Base-by-base conservation (phyloP, 92 coral and sea anemone genomes). In the Parazoanthus darwini region DNA sequence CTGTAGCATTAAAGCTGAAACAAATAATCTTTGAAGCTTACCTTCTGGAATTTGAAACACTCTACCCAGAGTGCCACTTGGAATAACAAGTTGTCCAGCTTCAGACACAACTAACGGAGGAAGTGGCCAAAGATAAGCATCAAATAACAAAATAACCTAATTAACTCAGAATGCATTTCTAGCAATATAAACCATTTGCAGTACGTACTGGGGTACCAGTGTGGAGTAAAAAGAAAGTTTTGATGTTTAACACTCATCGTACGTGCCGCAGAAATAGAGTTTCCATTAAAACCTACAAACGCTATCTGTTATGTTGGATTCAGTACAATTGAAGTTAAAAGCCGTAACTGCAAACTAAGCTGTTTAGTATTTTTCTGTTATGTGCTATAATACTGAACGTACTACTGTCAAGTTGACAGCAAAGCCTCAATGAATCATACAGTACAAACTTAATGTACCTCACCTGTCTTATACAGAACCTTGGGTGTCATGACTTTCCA, bases 401-500 rank as follows among this genome's bases (percentile, higher is more conserved):
- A 29, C 33, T 43, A 14, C 26, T 80, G 38, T 46, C 78, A 15
- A 42, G n/a, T 80, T 33, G 20, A 15, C 13, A 43, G 18, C 18
- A n/a, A 39, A 86, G 51, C 74, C 25, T 29, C 9, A 46, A 26
- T 39, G 8, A 70, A 51, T 46, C 79, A 36, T 26, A 26, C 36
- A 48, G 51, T 8, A 8, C 11, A 71, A 13, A 88, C 23, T 16
- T 23, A n/a, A n/a, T 25, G 36, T 15, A n/a, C 26, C 94, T 92
- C 56, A 97, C 99, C 93, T 79, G 89, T 85, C 87, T 90, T 90
- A 90, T 94, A 95, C 48, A 97, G 93, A 10, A 82, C 84, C 89
- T 96, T 97, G 26, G 98, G 98, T 36, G 91, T 90, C 15, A 93
- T 88, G 65, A 97, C 90, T 84, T 88, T 91, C 99, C 99, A 97